A percentile compares a stretch with the other conserved stretches of the same genome.
Conservation (phyloP, 2,797 vertebrate genomes). For the Lemur catta region DNA sequence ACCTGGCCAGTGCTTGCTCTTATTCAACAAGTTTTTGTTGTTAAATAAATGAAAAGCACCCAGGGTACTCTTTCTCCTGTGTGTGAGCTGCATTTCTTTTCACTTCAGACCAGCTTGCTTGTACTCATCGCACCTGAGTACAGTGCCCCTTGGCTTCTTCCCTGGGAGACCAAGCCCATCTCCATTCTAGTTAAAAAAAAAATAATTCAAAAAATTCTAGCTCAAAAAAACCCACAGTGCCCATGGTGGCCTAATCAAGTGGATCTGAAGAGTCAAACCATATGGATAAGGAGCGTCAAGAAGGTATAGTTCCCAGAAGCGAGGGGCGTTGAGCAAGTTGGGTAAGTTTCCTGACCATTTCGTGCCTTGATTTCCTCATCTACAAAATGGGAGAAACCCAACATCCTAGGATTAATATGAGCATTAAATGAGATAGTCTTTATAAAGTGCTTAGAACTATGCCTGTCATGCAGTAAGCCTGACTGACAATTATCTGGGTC, state of each 20-base stretch:
- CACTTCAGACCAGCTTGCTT: neutral
- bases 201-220: neutral
- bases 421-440: slow-evolving; percentile 3
- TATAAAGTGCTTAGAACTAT: neutral
- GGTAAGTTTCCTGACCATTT: neutral
- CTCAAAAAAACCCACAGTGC: neutral
- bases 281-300: neutral
- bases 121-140: neutral
- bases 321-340: neutral
- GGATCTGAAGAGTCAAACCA: neutral
- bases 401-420: neutral
- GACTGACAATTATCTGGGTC: neutral
- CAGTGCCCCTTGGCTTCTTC: neutral
- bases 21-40: neutral
- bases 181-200: slow-evolving; percentile 2
- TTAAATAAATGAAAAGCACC: neutral
- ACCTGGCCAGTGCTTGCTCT: neutral
- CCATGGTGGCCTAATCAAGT: neutral
- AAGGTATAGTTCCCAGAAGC: neutral
- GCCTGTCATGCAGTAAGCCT: neutral
- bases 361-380: neutral
- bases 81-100: neutral
- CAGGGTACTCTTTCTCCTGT: neutral
- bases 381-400: neutral
- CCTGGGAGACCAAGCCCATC: neutral